These are phyloP conservation scores for Aphidoletes aphidimyza DNA, from an alignment of 2,888 invertebrate genomes.

Conservation along the genomic window DNA sequence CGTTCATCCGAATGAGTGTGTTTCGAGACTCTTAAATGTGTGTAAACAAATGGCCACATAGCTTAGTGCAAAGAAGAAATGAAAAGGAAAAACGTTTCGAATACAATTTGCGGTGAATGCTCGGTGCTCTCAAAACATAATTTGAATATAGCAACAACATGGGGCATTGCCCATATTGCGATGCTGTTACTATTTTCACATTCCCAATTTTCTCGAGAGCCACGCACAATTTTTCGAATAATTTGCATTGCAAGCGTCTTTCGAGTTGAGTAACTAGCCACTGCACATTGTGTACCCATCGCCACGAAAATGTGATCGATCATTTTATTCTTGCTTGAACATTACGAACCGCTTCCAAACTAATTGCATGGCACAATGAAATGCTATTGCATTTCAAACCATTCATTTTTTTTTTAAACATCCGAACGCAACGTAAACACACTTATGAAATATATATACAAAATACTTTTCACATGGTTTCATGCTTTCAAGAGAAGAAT, in stretches of 20 bases:
- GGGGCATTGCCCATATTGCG: not conserved
- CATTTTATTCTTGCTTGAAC: not conserved
- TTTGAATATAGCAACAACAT: not conserved
- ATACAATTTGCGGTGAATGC: slow-evolving; percentile 17
- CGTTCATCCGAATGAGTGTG: not conserved
- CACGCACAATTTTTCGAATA: slow-evolving; percentile 21
- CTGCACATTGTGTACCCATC: not conserved
- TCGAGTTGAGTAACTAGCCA: not conserved
- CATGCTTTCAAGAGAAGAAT: not conserved
- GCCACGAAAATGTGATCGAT: slow-evolving; percentile 11
- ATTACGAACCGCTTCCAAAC: not conserved
- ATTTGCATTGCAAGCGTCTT: slow-evolving; percentile 29
- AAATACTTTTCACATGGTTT: not conserved
- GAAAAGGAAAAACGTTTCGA: not conserved
- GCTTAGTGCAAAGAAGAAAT: not conserved
- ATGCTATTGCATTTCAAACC: not conserved
- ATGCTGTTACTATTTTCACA: not conserved
- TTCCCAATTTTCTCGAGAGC: no score
- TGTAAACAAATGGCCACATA: slow-evolving; percentile 20
- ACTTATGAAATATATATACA: not conserved
- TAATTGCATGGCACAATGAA: no score
- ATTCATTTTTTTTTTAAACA: not conserved
- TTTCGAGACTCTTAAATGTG: not conserved
- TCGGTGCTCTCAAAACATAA: slow-evolving; percentile 32
- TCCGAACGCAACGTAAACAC: not conserved